Percentiles rank a stretch among this genome's conserved stretches.
phyloP scores from a whole-genome alignment of 2,888 invertebrate species.

The Drosophila nr. perissopoda region DNA sequence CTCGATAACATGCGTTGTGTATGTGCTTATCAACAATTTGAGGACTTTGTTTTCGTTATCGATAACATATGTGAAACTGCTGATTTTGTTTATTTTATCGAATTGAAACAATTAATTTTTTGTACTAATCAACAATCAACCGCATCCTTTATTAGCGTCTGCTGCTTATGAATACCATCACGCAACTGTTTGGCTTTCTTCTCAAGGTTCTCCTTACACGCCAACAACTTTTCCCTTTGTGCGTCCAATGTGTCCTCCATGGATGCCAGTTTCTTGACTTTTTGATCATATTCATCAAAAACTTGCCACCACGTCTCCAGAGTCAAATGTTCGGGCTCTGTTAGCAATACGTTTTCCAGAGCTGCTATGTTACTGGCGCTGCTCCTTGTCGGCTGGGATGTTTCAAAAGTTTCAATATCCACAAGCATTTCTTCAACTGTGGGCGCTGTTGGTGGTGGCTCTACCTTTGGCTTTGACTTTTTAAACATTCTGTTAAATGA shows the following conservation, averaged over 20 bases:
- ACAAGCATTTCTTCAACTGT: constrained; percentile 78
- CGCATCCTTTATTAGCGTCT: constrained; percentile 50
- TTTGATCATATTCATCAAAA: constrained; percentile 83
- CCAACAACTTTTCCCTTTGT: constrained; percentile 73
- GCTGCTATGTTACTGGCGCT: constrained; percentile 23
- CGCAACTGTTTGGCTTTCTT: constrained; percentile 71
- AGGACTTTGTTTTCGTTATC: constrained; percentile 21
- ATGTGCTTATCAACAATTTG: constrained; percentile 16
- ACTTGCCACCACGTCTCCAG: constrained; percentile 82
- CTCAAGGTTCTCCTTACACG: constrained; percentile 75
- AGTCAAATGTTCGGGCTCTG: constrained; percentile 57
- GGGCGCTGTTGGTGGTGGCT: constrained; percentile 78
- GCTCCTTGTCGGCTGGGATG: constrained; percentile 42
- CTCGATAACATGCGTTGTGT: constrained; percentile 44
- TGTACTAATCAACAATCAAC: constrained; percentile 36
- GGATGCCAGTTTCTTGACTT: constrained; percentile 75
- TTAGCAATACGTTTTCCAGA: constrained; percentile 48
- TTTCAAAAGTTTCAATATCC: constrained; percentile 82
- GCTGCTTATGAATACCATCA: constrained; percentile 73
- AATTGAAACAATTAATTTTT: background rate
- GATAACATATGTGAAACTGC: constrained; percentile 28
- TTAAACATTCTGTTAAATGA: constrained; percentile 67
- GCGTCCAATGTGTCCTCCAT: constrained; percentile 72
- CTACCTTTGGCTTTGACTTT: constrained; percentile 63
- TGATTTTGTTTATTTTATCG: background rate